Percentiles rank a stretch among this genome's conserved stretches.
These are phyloP conservation scores for Allygus modestus DNA, from an alignment of 2,888 invertebrate species.

Conservation along the genomic window DNA sequence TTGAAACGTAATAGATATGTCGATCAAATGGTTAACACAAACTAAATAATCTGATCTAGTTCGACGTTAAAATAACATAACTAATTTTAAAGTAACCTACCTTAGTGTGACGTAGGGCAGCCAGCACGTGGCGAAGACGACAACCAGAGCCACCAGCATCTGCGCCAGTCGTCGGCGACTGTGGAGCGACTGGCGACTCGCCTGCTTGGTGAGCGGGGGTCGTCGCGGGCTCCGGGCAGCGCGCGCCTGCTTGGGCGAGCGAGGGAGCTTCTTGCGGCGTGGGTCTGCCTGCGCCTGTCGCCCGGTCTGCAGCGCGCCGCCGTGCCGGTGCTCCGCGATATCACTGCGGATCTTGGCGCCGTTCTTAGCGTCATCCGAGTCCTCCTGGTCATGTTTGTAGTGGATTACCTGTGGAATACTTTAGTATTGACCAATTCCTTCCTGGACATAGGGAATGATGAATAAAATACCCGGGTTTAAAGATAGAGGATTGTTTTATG, in stretches of 20 bases:
- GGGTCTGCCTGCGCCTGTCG: too few relatives aligned
- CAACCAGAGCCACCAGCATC: slow-evolving; percentile 84
- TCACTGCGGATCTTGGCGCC: slow-evolving; percentile 70
- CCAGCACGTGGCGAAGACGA: slow-evolving; percentile 88
- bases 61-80: too few relatives aligned
- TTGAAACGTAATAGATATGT: too few relatives aligned
- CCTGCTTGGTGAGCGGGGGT: slow-evolving; percentile 71
- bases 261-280: slow-evolving; percentile 48
- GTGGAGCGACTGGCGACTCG: slow-evolving; percentile 76
- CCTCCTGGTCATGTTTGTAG: slow-evolving; percentile 66
- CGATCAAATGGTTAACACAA: too few relatives aligned
- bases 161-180: slow-evolving; percentile 86
- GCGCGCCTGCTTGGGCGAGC: slow-evolving; percentile 68
- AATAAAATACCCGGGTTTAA: too few relatives aligned
- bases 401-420: slow-evolving; percentile 65
- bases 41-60: too few relatives aligned
- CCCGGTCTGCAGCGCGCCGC: slow-evolving; percentile 7
- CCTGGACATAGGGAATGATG: too few relatives aligned
- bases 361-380: slow-evolving; percentile 70
- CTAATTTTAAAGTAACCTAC: too few relatives aligned
- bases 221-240: slow-evolving; percentile 72
- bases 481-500: too few relatives aligned
- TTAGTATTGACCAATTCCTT: too few relatives aligned
- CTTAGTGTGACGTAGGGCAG: slow-evolving; percentile 84
- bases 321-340: slow-evolving; percentile 66